Percentiles rank a stretch among this genome's conserved stretches.
These are phyloP conservation scores for Apamea crenata DNA, from an alignment of 2,888 invertebrate genomes.

Conservation along the genomic window DNA sequence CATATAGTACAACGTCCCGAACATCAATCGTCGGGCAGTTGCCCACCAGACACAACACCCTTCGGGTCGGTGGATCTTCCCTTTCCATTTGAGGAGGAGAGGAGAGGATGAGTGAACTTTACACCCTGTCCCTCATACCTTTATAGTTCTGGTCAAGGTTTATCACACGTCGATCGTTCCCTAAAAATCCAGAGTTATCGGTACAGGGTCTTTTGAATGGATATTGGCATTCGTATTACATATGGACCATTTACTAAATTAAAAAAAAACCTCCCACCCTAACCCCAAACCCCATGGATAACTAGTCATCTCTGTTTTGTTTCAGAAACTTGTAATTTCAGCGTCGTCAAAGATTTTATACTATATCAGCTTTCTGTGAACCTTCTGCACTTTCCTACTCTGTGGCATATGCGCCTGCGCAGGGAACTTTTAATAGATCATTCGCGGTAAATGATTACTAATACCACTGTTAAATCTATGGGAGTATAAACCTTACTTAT, in stretches of 20 bases:
- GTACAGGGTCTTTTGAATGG: neutral
- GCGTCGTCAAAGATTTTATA: no score
- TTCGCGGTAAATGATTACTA: slow-evolving; percentile 36
- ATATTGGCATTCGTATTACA: neutral
- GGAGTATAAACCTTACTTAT: slow-evolving; percentile 24
- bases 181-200: neutral
- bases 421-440: slow-evolving; percentile 37
- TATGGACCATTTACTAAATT: neutral
- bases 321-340: neutral
- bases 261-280: no score
- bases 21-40: no score
- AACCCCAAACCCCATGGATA: accelerated
- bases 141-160: neutral
- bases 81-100: no score
- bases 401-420: slow-evolving; percentile 14
- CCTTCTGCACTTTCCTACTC: slow-evolving; percentile 13
- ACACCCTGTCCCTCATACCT: no score
- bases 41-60: no score
- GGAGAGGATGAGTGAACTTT: no score
- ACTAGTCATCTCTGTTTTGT: neutral
- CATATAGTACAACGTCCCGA: no score
- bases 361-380: neutral
- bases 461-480: slow-evolving; percentile 38
- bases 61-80: no score
- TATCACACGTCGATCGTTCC: neutral